Base-by-base conservation (phyloP, 2,113 vertebrate species). In the Heloderma charlesbogerti region DNA sequence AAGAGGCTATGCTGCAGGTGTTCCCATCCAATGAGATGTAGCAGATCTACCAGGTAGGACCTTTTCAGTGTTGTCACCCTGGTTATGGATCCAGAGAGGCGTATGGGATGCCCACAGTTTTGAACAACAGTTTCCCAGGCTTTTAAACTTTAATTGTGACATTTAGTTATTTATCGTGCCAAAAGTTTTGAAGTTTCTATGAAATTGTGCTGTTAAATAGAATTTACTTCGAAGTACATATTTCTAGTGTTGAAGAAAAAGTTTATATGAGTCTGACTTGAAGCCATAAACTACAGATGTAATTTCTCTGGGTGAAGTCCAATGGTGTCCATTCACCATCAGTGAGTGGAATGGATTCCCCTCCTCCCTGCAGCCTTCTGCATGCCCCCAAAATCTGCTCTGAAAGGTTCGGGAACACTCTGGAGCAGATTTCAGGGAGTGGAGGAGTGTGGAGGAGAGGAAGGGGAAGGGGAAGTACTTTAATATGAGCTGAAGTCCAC, bases 231-330 rank as follows among this genome's bases (percentile, higher is more conserved):
- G 3, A 82, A 82, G n/a, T 82, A 60, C 34, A 37, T 18, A 2
- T 82, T 37, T 3, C 18, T 78, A 71, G 60, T 77, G 3, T 27
- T 63, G 83, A 51, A 90, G 15, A 20, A 89, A 66, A 91, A 54
- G 12, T 86, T 91, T 80, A 86, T 66, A 81, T 29, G 54, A 83
- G 12, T 51, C 16, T 71, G 15, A 37, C 13, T 69, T 81, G 60
- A 57, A 75, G 18, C 22, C 3, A 57, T 20, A 92, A 84, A 89
- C 48, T 8, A 51, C 82, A 88, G 84, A 92, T 66, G 63, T 91
- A 1, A 10, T 13, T 8, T 75, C 8, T 12, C 83, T 5, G 66
- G 51, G 45, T 57, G 6, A 81, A 54, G 48, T 29, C 8, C 22
- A 78, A 12, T 10, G 34, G 60, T 22, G 16, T 63, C 20, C 3